A percentile compares a stretch with the other conserved stretches of the same genome.
These are phyloP conservation scores for Sepiola atlantica DNA, from an alignment of 2,888 invertebrate genomes.

Conservation along the genomic window DNA sequence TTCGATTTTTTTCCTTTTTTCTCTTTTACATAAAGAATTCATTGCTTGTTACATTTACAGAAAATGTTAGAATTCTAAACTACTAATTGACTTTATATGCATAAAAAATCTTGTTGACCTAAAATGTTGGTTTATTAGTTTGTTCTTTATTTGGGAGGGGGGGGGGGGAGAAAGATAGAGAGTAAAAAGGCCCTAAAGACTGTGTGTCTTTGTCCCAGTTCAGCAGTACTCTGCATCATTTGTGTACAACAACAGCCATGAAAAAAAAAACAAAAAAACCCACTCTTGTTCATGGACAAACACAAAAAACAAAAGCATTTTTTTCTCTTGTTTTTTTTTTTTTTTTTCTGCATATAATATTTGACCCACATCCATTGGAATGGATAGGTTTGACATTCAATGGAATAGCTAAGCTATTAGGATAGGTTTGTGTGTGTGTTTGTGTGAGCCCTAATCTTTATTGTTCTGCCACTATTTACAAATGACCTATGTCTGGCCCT, in stretches of 20 bases:
- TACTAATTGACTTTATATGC: not conserved
- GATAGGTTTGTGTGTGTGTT: not conserved
- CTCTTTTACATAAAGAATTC: not conserved
- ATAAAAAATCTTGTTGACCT: not conserved
- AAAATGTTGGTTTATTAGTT: not conserved
- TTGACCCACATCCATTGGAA: not conserved
- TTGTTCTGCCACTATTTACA: not conserved
- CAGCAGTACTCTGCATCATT: not conserved
- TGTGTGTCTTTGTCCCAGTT: not conserved
- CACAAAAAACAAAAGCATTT: not conserved
- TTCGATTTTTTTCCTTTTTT: not conserved
- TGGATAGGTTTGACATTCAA: not conserved
- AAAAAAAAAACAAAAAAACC: not conserved
- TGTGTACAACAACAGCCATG: not conserved
- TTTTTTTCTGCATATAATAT: not conserved
- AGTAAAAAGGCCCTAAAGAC: not conserved
- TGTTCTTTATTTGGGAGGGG: not conserved
- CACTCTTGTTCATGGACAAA: not conserved
- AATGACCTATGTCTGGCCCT: slow-evolving; percentile 32
- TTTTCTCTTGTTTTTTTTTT: too few species aligned
- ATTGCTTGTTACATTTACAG: not conserved
- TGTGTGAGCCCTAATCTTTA: not conserved
- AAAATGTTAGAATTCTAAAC: not conserved
- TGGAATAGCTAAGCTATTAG: not conserved
- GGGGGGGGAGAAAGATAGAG: not conserved